Evolutionary conservation across 2,797 vertebrate species (phyloP).

Genomic region (Oophaga sylvatica): DNA sequence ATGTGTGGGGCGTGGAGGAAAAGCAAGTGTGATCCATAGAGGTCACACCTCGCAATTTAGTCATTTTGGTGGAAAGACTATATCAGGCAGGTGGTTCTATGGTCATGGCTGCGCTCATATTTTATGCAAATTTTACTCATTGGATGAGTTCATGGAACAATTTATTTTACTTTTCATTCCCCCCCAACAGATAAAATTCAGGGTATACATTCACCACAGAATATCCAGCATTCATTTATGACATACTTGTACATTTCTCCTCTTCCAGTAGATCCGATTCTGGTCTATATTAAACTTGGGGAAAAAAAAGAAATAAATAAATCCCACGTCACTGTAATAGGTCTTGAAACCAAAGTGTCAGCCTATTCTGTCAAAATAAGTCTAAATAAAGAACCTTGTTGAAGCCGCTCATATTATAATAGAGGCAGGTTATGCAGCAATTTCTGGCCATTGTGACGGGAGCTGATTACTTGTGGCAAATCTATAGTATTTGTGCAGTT

Average conservation of each 20-base stretch:
- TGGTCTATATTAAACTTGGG: slow-evolving; percentile 2
- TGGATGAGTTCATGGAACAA: not conserved
- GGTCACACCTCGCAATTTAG: too few species aligned
- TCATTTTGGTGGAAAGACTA: too few species aligned
- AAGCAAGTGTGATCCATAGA: too few species aligned
- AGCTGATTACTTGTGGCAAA: not conserved
- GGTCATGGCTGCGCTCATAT: not conserved
- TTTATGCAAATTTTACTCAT: not conserved
- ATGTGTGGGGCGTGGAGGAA: too few species aligned
- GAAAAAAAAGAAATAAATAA: not conserved
- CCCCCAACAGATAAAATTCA: not conserved
- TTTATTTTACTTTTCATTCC: not conserved
- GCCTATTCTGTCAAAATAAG: not conserved
- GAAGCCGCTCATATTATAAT: not conserved
- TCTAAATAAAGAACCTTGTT: slow-evolving; percentile 13
- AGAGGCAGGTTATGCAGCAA: not conserved
- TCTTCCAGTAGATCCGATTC: not conserved
- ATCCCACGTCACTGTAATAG: not conserved
- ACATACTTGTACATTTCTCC: not conserved
- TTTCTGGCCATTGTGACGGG: not conserved
- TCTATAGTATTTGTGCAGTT: slow-evolving; percentile 1
- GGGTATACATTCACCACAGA: not conserved
- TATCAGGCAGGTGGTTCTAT: not conserved
- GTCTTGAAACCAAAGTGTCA: slow-evolving; percentile 5
- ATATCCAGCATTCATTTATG: not conserved